These are phyloP conservation scores for Mesorhabditis belari DNA, from an alignment of 2,888 invertebrate species.

Conservation along the genomic window DNA sequence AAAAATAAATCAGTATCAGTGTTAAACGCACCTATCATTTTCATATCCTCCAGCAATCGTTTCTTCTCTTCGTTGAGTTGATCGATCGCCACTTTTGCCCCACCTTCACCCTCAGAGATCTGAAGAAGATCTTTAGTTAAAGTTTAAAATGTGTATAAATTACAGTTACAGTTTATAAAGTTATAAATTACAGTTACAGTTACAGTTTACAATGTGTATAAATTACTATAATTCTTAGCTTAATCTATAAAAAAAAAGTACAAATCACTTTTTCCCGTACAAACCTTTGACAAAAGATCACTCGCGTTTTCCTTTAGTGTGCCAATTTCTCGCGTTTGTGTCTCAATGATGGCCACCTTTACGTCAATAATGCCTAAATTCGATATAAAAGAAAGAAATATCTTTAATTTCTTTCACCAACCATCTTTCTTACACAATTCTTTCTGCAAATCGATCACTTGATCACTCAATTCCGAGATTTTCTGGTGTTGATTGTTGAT, in stretches of 20 bases:
- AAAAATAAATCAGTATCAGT: constrained; percentile 3
- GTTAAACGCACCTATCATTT: constrained; percentile 2
- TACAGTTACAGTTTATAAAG: too few species aligned
- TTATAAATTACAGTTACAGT: too few species aligned
- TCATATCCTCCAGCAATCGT: constrained; percentile 18
- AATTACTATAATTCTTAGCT: too few species aligned
- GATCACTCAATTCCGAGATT: constrained; percentile 12
- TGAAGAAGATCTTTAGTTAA: neutral
- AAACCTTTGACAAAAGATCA: constrained; percentile 19
- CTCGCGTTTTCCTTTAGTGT: constrained; percentile 25
- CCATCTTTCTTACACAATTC: constrained; percentile 1
- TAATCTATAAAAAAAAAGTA: too few species aligned
- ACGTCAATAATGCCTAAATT: constrained; percentile 1
- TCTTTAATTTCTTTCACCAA: too few species aligned
- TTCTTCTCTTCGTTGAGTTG: constrained; percentile 28
- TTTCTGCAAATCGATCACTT: constrained; percentile 9
- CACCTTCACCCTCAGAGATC: constrained; percentile 34
- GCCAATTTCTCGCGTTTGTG: constrained; percentile 11
- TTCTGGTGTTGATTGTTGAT: constrained; percentile 13
- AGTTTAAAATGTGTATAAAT: too few species aligned
- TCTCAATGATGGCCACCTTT: constrained; percentile 10
- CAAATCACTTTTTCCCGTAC: constrained; percentile 5
- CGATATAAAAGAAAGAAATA: too few species aligned
- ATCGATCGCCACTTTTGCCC: constrained; percentile 32
- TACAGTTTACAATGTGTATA: too few species aligned